phyloP scores from a whole-genome alignment of 2,888 invertebrate species.

The Gerosis bhagava region DNA sequence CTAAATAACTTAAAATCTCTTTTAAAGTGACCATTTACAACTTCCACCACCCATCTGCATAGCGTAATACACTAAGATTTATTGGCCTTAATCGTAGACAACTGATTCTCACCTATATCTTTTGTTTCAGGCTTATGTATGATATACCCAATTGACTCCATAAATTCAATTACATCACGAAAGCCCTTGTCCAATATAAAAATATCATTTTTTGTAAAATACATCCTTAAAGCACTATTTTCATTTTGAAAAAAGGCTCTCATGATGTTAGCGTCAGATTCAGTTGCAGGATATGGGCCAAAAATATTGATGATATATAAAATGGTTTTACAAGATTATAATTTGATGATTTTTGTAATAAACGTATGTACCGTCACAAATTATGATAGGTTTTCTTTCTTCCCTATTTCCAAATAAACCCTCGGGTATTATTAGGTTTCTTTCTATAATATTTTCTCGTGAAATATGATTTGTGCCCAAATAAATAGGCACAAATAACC shows the following conservation, averaged over 20 bases:
- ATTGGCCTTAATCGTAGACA: conserved; percentile 26
- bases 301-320: background rate
- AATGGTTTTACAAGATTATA: conserved; percentile 6
- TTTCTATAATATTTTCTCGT: background rate
- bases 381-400: conserved; percentile 10
- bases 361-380: conserved; percentile 20
- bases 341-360: conserved; percentile 10
- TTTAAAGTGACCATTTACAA: conserved; percentile 20
- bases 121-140: conserved; percentile 22
- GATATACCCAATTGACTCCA: conserved; percentile 9
- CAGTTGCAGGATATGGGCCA: background rate
- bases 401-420: conserved; percentile 9
- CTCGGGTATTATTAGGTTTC: conserved; percentile 2
- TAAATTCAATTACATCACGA: conserved; percentile 4
- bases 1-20: conserved; percentile 29
- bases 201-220: conserved; percentile 13
- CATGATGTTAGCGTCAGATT: background rate
- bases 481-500: background rate
- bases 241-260: background rate
- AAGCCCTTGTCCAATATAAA: conserved; percentile 12
- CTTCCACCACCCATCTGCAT: conserved; percentile 25
- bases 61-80: conserved; percentile 24
- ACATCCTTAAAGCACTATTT: background rate
- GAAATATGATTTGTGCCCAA: conserved; percentile 3
- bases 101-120: conserved; percentile 23